Evolutionary conservation across 1,140 invertebrate genomes (phyloP).

Genomic region (Drosophila willistoni): DNA sequence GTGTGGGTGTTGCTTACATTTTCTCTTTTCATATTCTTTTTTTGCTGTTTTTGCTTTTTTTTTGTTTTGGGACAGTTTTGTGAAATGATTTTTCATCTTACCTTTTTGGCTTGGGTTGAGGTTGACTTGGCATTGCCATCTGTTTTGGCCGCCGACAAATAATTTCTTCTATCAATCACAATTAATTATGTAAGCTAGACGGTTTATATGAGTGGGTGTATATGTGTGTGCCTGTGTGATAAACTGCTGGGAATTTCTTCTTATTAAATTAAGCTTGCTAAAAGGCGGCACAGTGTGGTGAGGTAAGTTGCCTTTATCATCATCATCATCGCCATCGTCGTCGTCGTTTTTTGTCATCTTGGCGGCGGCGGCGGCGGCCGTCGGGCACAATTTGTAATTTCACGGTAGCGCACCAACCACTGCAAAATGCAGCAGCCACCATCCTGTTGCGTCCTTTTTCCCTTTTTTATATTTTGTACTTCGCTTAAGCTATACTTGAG

Average conservation of each 20-base stretch:
- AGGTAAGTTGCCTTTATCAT: constrained; percentile 13
- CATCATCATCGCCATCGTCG: background rate
- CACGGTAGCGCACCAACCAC: constrained; percentile 42
- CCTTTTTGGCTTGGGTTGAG: constrained; percentile 51
- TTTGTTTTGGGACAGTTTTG: constrained; percentile 61
- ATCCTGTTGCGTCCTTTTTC: constrained; percentile 12
- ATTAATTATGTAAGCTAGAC: constrained; percentile 66
- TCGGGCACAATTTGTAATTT: constrained; percentile 66
- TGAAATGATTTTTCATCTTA: constrained; percentile 75
- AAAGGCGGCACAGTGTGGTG: constrained; percentile 14
- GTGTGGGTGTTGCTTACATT: constrained; percentile 25
- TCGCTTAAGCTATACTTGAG: constrained; percentile 52
- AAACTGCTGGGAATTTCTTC: constrained; percentile 59
- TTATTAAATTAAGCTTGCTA: constrained; percentile 72
- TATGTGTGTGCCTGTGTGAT: constrained; percentile 48
- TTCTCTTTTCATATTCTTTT: background rate
- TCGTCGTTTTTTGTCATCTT: background rate
- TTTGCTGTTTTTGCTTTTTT: constrained; percentile 27
- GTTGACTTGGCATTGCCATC: constrained; percentile 45
- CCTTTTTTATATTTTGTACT: background rate
- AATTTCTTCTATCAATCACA: constrained; percentile 81
- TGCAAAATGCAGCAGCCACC: constrained; percentile 7
- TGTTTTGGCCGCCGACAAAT: constrained; percentile 66
- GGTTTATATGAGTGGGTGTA: constrained; percentile 21
- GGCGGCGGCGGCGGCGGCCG: constrained; percentile 37